phyloP scores from a whole-genome alignment of 2,888 invertebrate species.

The Drosophila rubida region DNA sequence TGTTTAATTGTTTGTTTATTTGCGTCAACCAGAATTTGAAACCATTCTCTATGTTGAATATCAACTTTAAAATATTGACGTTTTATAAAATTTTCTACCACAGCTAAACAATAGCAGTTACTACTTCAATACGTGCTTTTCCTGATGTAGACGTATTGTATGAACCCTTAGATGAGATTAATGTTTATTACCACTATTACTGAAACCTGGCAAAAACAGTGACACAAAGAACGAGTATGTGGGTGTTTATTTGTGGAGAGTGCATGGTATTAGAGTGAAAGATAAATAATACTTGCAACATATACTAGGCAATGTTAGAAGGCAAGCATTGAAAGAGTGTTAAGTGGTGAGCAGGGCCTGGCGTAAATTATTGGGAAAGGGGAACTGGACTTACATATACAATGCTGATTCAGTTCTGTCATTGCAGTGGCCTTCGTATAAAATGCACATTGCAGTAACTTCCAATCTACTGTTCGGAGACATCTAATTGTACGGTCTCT shows the following conservation, averaged over 20 bases:
- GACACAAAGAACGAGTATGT: not conserved
- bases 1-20: too few relatives aligned
- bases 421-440: not conserved
- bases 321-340: not conserved
- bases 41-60: too few relatives aligned
- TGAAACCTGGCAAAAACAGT: not conserved
- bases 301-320: conserved; percentile 6
- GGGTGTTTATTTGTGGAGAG: not conserved
- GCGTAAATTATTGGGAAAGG: not conserved
- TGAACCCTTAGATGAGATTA: too few relatives aligned
- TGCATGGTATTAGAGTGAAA: conserved; percentile 1
- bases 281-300: conserved; percentile 37
- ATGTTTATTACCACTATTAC: not conserved
- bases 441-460: conserved; percentile 8
- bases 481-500: conserved; percentile 20
- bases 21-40: too few relatives aligned
- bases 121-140: too few relatives aligned
- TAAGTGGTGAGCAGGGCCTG: not conserved
- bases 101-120: too few relatives aligned
- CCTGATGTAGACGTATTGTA: too few relatives aligned
- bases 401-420: not conserved
- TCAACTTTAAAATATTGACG: too few relatives aligned
- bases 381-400: not conserved
- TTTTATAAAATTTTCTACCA: too few relatives aligned
- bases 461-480: conserved; percentile 27